A percentile compares a stretch with the other conserved stretches of the same genome.
Conservation (phyloP, 2,797 vertebrate genomes). For the Phylloscopus collybita region DNA sequence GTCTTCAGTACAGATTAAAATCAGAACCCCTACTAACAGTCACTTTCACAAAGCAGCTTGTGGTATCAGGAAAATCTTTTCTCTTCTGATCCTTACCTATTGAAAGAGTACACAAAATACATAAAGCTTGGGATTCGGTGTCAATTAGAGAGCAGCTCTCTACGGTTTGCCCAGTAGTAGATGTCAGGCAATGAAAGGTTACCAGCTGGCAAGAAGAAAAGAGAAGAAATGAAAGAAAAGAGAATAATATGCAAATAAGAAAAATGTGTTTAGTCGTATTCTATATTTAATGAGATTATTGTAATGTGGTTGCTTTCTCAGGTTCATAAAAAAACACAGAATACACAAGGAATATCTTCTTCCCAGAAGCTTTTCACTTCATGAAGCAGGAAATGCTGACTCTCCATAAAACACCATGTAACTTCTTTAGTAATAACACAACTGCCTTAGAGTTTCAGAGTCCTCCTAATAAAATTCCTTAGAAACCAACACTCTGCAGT, state of each 20-base stretch:
- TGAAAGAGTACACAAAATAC: not conserved
- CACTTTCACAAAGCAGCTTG: slow-evolving; percentile 35
- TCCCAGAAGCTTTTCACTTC: not conserved
- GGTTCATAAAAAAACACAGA: not conserved
- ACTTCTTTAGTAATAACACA: not conserved
- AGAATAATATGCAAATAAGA: slow-evolving; percentile 33
- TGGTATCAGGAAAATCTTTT: slow-evolving; percentile 7
- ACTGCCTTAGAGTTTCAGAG: not conserved
- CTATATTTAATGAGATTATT: slow-evolving; percentile 66
- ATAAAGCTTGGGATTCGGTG: not conserved
- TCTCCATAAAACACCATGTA: not conserved
- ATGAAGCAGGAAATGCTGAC: not conserved
- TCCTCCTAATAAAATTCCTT: not conserved
- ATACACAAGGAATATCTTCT: not conserved
- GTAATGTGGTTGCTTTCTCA: slow-evolving; percentile 7
- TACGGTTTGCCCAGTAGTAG: slow-evolving; percentile 2
- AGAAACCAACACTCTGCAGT: not conserved
- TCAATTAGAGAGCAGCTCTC: slow-evolving; percentile 43
- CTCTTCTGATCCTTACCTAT: not conserved
- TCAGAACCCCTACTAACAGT: not conserved
- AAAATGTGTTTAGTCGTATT: slow-evolving; percentile 58
- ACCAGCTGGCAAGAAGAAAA: slow-evolving; percentile 33
- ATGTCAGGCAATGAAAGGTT: slow-evolving; percentile 59
- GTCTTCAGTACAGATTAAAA: not conserved
- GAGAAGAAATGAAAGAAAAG: slow-evolving; percentile 27